Base-by-base conservation (phyloP, 1,140 invertebrate genomes). In the Belonocnema kinseyi region DNA sequence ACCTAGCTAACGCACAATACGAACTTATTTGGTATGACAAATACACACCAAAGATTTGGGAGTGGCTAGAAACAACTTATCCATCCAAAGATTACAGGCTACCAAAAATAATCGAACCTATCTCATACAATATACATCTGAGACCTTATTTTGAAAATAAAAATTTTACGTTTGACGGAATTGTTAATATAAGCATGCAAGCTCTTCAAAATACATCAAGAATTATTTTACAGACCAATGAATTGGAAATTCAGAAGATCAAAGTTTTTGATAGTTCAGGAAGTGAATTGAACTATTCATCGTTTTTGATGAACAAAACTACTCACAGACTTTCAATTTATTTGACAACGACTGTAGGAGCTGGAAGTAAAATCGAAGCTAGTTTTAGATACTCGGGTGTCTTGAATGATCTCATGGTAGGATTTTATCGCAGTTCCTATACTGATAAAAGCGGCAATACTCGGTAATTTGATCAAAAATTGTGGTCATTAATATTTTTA, bases 341-440 rank as follows among this genome's bases (percentile, higher is more conserved):
- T 13, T 84, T 96, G 0, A 85, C 91, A 0, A 82, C 91, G 14
- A 77, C 85, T 0, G 80, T 97, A 14, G 76, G 85, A 1, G 84
- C 88, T 2, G 93, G 92, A 17, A 19, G 16, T 0, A 0, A 40
- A 0, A 21, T 85, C 16, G 4, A 3, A 11, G 83, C 88, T 13
- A 17, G 10, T 33, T 61, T 88, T 0, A 1, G 0, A 1, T 90
- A 85, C 8, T 16, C 16, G 0, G 91, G 88, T 0, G 33, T 21
- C 0, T 83, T 93, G 54, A 76, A 77, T 4, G 82, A 83, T 5
- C 81, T 88, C 4, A 88, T 90, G 78, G 89, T 89, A 11, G 95
- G 95, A 51, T 93, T 96, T 81, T 96, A 95, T 83, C 91, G 93
- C 72, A 97, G 96, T 87, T 94, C 93, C 13, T 98, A 98, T 85